Base-by-base conservation (phyloP, 2,797 vertebrate genomes). In the Momotus momota region DNA sequence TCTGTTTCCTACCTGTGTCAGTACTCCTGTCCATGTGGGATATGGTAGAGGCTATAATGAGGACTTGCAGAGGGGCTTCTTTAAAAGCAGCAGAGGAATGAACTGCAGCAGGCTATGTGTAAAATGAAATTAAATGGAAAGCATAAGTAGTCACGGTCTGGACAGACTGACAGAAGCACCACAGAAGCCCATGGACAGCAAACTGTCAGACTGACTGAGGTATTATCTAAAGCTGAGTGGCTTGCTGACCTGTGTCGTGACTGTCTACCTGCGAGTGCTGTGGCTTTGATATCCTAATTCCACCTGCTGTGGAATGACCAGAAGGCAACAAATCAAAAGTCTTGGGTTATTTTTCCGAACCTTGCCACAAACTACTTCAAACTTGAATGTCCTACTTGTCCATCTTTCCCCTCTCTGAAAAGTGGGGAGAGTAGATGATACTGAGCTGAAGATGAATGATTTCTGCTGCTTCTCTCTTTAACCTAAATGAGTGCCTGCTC, bases 101-200 rank as follows among this genome's bases (percentile, higher is more conserved):
- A 91, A 85, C 29, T 85, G 25, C 29, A 85, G 22, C 13, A 65
- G 49, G 27, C 61, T 75, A 43, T 45, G 33, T 25, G 33, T 88
- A 72, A 89, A 94, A 83, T 69, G 17, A 85, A 90, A 74, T 86
- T 71, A 64, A 29, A 3, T 83, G 43, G 72, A 90, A 83, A 87
- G 69, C 31, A 23, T 70, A 75, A 58, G 85, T 66, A 79, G 17
- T 79, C 19, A 29, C 51, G 54, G 66, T 33, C 71, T 85, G 67
- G n/a, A 48, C 52, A 84, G 46, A 43, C 21, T 55, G 81, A 72
- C 35, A 71, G 48, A 49, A 49, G 60, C 13, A 27, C 31, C 15
- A 3, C 46, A 66, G 62, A 71, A 92, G 70, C 23, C 46, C 11
- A 49, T 81, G 52, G 49, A 93, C 84, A 94, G 38, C 66, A 72